Evolutionary conservation across 2,888 invertebrate species (phyloP).

Genomic region (Hypomecis punctinalis): DNA sequence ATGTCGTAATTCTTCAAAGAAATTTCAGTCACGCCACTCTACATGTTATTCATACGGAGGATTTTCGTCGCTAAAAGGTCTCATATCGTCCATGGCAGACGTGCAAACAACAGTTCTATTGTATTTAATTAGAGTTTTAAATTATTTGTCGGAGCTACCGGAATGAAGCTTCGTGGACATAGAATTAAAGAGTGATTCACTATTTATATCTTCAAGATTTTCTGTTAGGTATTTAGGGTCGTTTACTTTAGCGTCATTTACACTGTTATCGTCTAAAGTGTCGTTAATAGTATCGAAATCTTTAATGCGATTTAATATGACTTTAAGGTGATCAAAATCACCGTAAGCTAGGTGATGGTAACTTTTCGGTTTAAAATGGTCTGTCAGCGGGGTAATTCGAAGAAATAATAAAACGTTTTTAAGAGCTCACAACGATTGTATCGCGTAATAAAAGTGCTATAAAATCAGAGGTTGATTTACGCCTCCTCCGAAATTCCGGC

Average conservation of each 20-base stretch:
- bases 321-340: background rate
- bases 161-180: conserved; percentile 46
- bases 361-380: conserved; percentile 35
- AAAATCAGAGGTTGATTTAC: conserved; percentile 57
- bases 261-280: conserved; percentile 35
- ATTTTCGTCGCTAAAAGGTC: conserved; percentile 58
- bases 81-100: conserved; percentile 39
- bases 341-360: conserved; percentile 41
- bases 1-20: conserved; percentile 64
- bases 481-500: conserved; percentile 53
- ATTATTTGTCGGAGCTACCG: conserved; percentile 41
- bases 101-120: conserved; percentile 54
- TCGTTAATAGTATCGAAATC: background rate
- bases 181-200: conserved; percentile 66
- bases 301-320: conserved; percentile 43
- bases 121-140: conserved; percentile 49
- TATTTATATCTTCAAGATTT: conserved; percentile 75
- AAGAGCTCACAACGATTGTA: conserved; percentile 48
- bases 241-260: conserved; percentile 67
- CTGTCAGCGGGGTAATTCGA: conserved; percentile 46
- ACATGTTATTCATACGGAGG: conserved; percentile 64
- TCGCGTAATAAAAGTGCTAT: conserved; percentile 54
- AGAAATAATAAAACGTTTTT: conserved; percentile 49
- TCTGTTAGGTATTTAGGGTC: conserved; percentile 71
- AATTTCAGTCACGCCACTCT: conserved; percentile 77